Evolutionary conservation across 2,113 vertebrate species (phyloP).

Genomic region (Pungitius pungitius): DNA sequence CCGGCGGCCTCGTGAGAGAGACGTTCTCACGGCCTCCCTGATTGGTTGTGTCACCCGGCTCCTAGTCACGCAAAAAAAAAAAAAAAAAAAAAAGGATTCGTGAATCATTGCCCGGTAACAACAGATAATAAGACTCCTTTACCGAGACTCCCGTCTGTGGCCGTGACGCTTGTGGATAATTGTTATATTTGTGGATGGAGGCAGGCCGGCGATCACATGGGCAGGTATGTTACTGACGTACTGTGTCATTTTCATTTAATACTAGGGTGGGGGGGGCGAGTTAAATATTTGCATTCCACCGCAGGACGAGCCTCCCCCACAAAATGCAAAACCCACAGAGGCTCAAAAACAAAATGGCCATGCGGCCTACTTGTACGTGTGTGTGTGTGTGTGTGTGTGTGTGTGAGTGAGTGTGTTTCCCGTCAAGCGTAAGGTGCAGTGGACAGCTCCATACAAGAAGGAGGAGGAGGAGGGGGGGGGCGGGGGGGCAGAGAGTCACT

Average conservation of each 20-base stretch:
- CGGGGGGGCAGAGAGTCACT: slow-evolving; percentile 65
- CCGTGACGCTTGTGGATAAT: slow-evolving; percentile 62
- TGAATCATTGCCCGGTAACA: slow-evolving; percentile 52
- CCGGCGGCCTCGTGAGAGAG: slow-evolving; percentile 52
- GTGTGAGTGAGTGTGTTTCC: slow-evolving; percentile 23
- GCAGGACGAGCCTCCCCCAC: slow-evolving; percentile 43
- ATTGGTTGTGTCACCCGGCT: slow-evolving; percentile 42
- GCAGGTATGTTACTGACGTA: slow-evolving; percentile 68
- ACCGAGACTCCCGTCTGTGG: slow-evolving; percentile 35
- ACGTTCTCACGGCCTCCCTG: slow-evolving; percentile 68
- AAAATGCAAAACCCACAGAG: slow-evolving; percentile 19
- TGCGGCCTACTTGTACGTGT: slow-evolving; percentile 7
- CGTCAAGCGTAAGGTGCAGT: slow-evolving; percentile 59
- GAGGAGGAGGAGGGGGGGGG: too few species aligned
- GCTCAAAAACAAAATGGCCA: slow-evolving; percentile 21
- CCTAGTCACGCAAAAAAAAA: too few species aligned
- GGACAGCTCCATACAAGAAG: slow-evolving; percentile 40
- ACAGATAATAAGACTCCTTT: slow-evolving; percentile 34
- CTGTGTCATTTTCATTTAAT: slow-evolving; percentile 75
- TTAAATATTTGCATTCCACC: slow-evolving; percentile 79
- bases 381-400: slow-evolving; percentile 14
- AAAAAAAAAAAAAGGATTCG: too few species aligned
- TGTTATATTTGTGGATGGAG: slow-evolving; percentile 72
- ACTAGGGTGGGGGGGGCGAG: slow-evolving; percentile 54
- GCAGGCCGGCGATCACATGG: slow-evolving; percentile 77